Percentiles rank a stretch among this genome's conserved stretches.
These are phyloP conservation scores for Laticauda colubrina DNA, from an alignment of 2,113 vertebrate genomes.

Conservation along the genomic window DNA sequence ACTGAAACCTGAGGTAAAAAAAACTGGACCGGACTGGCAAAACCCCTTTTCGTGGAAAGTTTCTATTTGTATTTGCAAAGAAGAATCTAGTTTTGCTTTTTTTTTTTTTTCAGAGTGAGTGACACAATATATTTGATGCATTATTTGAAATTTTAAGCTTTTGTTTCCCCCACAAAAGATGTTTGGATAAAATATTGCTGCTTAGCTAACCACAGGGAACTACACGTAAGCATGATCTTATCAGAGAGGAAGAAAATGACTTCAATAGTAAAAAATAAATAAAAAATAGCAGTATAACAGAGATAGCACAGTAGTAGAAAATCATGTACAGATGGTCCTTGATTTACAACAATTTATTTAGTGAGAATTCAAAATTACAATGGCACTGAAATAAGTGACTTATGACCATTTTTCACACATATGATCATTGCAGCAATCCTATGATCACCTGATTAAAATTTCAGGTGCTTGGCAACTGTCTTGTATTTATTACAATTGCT, in stretches of 20 bases:
- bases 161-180: slow-evolving; percentile 6
- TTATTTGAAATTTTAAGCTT: not conserved
- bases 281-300: not conserved
- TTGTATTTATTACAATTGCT: no score
- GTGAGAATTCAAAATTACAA: no score
- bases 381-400: no score
- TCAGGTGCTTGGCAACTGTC: no score
- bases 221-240: not conserved
- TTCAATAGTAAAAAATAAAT: not conserved
- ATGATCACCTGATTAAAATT: no score
- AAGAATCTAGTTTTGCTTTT: not conserved
- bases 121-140: not conserved
- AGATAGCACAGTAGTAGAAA: not conserved
- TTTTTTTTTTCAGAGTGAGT: not conserved
- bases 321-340: no score
- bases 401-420: no score
- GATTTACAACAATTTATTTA: no score
- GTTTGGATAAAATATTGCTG: not conserved
- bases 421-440: no score
- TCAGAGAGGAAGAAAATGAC: not conserved
- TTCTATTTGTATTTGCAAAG: not conserved
- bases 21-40: not conserved
- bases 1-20: not conserved
- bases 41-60: not conserved
- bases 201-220: not conserved